Evolutionary conservation across 1,140 invertebrate genomes (phyloP), one percentile per base, ranked within the genome.

Genomic region (Wiebesia pumilae): DNA sequence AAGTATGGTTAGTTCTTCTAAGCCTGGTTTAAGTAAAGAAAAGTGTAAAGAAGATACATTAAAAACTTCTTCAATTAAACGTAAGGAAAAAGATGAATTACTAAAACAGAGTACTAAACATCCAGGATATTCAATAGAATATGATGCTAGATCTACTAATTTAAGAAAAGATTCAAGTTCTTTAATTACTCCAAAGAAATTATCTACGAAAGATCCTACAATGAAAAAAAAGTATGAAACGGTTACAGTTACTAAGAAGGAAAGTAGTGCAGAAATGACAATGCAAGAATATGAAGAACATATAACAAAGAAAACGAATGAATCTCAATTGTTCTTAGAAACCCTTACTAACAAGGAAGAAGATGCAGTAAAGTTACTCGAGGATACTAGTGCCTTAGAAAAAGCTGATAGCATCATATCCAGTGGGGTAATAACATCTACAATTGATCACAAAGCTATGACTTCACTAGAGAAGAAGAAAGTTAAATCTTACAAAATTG

Each of bases 391-490:
- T 54, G 85, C 79, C 10, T 83, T 86, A 43, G 85, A 89, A 38
- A 88, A 88, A 3, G 73, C 87, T 0, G 89, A 91, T 14, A 89
- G 89, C 0, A n/a, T 77, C 0, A 90, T 84, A 4, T 83, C 83
- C 0, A 35, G 82, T 19, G 87, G 78, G 38, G 88, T 92, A 6
- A 12, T 67, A 6, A 90, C 91, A 0, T 94, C 93, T 0, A 93
- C 90, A 84, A 71, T 92, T 21, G 92, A 93, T 54, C 91, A 89
- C 9, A 90, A 90, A 43, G 88, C 90, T 9, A 89, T 89, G 2
- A 90, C 88, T 10, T 91, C 80, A 10, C 65, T 90, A 0, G 91
- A 92, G 38, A 91, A 91, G 40, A 93, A 91, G 35, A 92, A 92
- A 77, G 73, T 91, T 1, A 89, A 90, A 3, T 92, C 92, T 0